Conservation (phyloP, 64 coral and sea anemone species). For the Trachythela sp. region DNA sequence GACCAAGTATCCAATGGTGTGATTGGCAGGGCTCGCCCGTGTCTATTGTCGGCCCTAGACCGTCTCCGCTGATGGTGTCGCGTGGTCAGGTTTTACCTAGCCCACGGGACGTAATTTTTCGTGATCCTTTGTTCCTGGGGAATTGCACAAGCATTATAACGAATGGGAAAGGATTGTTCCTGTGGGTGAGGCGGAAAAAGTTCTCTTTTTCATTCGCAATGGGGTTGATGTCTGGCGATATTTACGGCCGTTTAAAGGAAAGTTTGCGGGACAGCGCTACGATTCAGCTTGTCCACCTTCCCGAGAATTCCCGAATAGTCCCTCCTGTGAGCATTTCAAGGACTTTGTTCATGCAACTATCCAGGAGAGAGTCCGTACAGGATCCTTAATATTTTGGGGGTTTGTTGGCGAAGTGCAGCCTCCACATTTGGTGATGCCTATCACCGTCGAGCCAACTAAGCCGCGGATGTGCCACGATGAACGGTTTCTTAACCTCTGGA, state of each 20-base stretch:
- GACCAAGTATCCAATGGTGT: no score
- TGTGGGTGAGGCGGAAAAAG: neutral
- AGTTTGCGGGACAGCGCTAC: neutral
- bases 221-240: neutral
- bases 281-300: constrained; percentile 8
- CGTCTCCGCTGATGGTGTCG: no score
- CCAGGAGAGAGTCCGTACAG: no score
- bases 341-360: neutral
- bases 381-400: no score
- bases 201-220: neutral
- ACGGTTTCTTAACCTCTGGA: neutral
- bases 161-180: constrained; percentile 1
- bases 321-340: neutral
- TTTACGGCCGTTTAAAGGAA: neutral
- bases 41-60: no score
- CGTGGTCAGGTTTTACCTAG: no score
- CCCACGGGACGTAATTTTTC: no score
- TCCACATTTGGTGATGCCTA: neutral
- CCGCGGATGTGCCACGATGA: constrained; percentile 16
- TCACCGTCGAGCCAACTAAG: neutral
- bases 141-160: neutral
- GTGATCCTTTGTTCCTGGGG: neutral
- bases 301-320: neutral
- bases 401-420: no score
- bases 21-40: no score